Base-by-base conservation (phyloP, 2,113 vertebrate genomes). In the Hemibagrus wyckioides region DNA sequence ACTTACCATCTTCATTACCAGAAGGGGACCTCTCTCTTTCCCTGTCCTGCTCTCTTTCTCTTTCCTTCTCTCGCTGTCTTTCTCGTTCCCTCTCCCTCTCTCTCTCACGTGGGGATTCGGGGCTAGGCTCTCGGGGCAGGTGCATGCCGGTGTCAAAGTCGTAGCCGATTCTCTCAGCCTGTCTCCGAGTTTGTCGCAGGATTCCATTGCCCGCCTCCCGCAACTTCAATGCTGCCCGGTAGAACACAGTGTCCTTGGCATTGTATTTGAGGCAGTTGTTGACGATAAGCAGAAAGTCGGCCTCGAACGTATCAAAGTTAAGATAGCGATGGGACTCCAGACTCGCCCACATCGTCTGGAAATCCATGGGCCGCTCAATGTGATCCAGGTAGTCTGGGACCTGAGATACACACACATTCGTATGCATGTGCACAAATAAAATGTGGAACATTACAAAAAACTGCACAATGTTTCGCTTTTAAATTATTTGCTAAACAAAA, bases 221-320 rank as follows among this genome's bases (percentile, higher is more conserved):
- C 88, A 99, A 96, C 36, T 97, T 96, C 88, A 98, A 93, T 3
- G 98, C 98, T 1, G 98, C 97, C 9, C 98, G 96, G 92, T 99
- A 99, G 92, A 99, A 99, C 87, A 99, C 97, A 0, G 98, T 99
- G 94, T 99, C 98, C 96, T 99, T 99, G 94, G 98, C 97, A 9
- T 99, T 99, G 93, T 99, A 99, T 92, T 99, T 99, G 92, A 99
- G 96, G 93, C 98, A 99, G 93, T 99, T 99, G 96, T 96, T 99
- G 91, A 99, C 97, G 11, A 99, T 99, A 87, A 99, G 96, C 89
- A 98, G 97, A 90, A 99, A 99, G 95, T 99, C 97, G 10, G 96
- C 95, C 94, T 99, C 98, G 85, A 99, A 99, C 79, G 97, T 96
- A 25, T 99, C 97, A 0, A 99, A 98, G 85, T 97, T 99, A 94